phyloP scores from a whole-genome alignment of 2,113 vertebrate species.

The Scortum barcoo region DNA sequence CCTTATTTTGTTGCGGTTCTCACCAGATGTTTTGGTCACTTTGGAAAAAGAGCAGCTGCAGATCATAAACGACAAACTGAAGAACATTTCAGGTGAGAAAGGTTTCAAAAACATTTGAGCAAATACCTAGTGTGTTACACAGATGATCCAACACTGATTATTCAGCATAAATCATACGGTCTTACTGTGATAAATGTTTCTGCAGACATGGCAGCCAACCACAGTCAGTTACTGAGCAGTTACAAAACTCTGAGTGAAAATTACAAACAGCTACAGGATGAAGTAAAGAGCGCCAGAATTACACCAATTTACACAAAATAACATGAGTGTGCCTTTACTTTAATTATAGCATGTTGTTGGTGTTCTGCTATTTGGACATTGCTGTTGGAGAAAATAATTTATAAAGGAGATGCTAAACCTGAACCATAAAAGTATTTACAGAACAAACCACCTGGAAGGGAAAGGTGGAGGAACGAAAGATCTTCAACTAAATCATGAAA shows the following conservation, averaged over 20 bases:
- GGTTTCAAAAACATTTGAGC: not conserved
- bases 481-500: no score
- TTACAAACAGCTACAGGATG: no score
- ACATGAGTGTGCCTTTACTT: not conserved
- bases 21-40: not conserved
- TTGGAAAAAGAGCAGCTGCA: not conserved
- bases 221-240: not conserved
- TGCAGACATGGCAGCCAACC: not conserved
- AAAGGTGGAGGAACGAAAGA: not conserved
- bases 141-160: not conserved
- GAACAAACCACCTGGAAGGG: not conserved
- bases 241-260: no score
- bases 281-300: no score
- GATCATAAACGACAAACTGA: not conserved
- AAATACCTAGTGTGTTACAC: not conserved
- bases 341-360: not conserved
- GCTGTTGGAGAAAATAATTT: not conserved
- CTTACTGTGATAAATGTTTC: not conserved
- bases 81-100: not conserved
- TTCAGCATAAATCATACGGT: not conserved
- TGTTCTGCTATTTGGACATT: not conserved
- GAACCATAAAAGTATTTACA: not conserved
- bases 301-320: not conserved
- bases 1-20: not conserved
- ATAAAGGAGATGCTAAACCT: not conserved